A percentile compares a stretch with the other conserved stretches of the same genome.
phyloP scores from a whole-genome alignment of 2,888 invertebrate genomes.

The Phanerotoma sp. region DNA sequence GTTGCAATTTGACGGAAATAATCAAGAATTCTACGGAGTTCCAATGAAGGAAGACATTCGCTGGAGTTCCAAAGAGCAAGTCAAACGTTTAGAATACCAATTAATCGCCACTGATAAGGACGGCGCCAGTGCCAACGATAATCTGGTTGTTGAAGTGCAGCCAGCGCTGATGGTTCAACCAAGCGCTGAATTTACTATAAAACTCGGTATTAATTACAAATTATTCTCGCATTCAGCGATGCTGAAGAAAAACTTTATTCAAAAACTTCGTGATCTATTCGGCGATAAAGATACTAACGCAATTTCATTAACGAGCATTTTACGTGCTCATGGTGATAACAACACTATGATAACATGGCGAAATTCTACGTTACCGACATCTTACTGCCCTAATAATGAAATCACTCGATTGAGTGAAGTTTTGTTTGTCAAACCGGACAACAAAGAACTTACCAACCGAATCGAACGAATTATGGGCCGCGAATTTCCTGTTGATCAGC shows the following conservation, averaged over 20 bases:
- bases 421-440: constrained; percentile 67
- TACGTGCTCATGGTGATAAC: constrained; percentile 55
- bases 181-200: constrained; percentile 80
- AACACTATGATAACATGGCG: constrained; percentile 76
- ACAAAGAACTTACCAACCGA: constrained; percentile 60
- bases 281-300: constrained; percentile 72
- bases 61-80: too few relatives aligned
- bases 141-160: constrained; percentile 73
- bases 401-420: constrained; percentile 72
- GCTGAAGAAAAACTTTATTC: constrained; percentile 78
- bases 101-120: constrained; percentile 61
- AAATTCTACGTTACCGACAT: constrained; percentile 75
- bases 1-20: constrained; percentile 86
- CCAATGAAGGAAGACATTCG: constrained; percentile 72
- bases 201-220: constrained; percentile 70
- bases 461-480: constrained; percentile 70
- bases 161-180: constrained; percentile 67
- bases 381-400: constrained; percentile 75
- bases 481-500: constrained; percentile 67
- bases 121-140: constrained; percentile 70
- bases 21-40: constrained; percentile 87
- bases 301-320: constrained; percentile 73
- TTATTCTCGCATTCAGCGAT: constrained; percentile 70
- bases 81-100: constrained; percentile 74
- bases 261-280: constrained; percentile 76